Conservation (phyloP, 2,797 vertebrate species). For the Aphelocoma californica region DNA sequence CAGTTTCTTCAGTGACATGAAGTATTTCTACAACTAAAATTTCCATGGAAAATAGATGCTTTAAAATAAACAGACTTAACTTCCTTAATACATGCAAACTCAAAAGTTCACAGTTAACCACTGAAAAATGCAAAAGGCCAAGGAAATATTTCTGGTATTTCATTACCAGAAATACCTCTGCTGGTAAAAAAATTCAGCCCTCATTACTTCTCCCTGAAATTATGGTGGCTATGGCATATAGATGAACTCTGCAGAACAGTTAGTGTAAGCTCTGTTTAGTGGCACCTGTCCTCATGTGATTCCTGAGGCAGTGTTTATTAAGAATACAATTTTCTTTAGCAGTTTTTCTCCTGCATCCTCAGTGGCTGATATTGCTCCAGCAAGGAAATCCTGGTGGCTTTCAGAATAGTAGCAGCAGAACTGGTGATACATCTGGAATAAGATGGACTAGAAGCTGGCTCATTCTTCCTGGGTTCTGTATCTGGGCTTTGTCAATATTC, state of each 20-base stretch:
- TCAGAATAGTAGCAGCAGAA: background rate
- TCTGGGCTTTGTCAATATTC: background rate
- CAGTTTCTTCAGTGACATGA: background rate
- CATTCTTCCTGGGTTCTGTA: background rate
- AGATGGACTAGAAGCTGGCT: background rate
- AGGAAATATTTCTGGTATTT: background rate
- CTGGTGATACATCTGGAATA: background rate
- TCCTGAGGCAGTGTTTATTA: background rate
- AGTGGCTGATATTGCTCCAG: background rate
- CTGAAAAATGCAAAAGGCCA: background rate
- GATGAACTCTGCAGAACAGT: background rate
- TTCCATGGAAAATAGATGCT: background rate
- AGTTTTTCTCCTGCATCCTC: background rate
- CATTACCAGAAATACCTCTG: background rate
- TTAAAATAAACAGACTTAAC: background rate
- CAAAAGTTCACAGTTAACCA: background rate
- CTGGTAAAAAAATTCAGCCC: background rate
- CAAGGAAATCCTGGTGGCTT: background rate
- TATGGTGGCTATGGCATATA: background rate
- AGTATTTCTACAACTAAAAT: background rate
- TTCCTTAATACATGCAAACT: background rate
- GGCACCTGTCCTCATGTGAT: background rate
- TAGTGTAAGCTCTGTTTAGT: background rate
- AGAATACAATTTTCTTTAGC: background rate
- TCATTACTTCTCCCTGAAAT: background rate